Conservation (phyloP, 2,113 vertebrate genomes). For the Anas platyrhynchos region DNA sequence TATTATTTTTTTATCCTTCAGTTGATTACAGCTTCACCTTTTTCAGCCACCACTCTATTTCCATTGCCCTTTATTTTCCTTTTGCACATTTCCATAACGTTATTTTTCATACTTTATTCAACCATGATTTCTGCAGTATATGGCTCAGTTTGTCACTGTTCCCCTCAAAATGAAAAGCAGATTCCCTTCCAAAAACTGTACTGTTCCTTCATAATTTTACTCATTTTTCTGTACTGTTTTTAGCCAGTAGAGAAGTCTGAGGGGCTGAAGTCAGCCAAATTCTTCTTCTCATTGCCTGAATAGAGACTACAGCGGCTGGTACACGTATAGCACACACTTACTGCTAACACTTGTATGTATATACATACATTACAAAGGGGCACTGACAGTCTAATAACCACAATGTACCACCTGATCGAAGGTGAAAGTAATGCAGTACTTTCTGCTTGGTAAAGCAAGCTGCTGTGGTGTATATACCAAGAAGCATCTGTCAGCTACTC, state of each 20-base stretch:
- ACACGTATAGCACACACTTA: not conserved
- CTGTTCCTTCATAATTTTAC: not conserved
- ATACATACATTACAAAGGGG: not conserved
- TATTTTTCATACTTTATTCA: not conserved
- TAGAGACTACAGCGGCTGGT: not conserved
- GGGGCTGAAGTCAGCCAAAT: not conserved
- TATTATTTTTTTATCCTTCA: not conserved
- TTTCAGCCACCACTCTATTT: not conserved
- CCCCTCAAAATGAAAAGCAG: not conserved
- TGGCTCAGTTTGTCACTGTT: not conserved
- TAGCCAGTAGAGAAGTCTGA: not conserved
- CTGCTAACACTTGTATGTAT: not conserved
- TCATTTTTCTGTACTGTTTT: not conserved
- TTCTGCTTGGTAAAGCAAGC: not conserved
- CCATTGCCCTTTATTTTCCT: not conserved
- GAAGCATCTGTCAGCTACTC: not conserved
- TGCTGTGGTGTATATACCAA: too few relatives aligned
- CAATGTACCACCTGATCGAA: not conserved
- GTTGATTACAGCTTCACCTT: not conserved
- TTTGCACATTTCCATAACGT: not conserved
- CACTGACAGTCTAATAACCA: not conserved
- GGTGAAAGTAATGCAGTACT: not conserved
- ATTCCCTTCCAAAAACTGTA: not conserved
- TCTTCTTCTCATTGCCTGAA: too few relatives aligned
- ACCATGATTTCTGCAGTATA: not conserved